Evolutionary conservation across 2,113 vertebrate genomes (phyloP).

Genomic region (Rallus limicola): DNA sequence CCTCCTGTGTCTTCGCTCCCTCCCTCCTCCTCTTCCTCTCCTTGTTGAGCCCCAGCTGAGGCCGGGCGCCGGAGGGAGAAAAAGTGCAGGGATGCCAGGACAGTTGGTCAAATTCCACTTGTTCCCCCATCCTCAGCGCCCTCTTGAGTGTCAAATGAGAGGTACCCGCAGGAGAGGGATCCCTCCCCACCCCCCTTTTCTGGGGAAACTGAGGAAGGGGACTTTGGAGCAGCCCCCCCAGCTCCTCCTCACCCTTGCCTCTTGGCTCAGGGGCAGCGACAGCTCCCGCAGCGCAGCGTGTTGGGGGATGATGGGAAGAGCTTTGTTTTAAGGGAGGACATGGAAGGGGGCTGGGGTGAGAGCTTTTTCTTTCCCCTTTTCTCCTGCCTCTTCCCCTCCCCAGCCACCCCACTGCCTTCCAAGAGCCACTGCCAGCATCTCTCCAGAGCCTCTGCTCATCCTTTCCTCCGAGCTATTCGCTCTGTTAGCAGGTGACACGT

Average conservation of each 20-base stretch:
- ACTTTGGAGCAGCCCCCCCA: neutral
- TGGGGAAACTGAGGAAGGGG: neutral
- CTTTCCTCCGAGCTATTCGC: neutral
- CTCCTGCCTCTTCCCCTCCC: neutral
- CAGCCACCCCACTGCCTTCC: neutral
- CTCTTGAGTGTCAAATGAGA: neutral
- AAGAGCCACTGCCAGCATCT: neutral
- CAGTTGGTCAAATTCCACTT: neutral
- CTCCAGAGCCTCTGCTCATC: neutral
- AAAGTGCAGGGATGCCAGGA: neutral
- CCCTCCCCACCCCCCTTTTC: neutral
- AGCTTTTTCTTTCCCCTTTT: neutral
- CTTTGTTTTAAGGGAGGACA: neutral
- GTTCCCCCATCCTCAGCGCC: neutral
- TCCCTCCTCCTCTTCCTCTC: neutral
- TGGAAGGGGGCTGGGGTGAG: neutral
- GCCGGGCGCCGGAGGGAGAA: neutral
- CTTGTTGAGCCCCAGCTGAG: neutral
- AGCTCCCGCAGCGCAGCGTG: rapidly evolving
- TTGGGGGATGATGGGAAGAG: neutral
- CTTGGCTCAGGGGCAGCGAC: neutral
- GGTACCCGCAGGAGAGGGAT: neutral
- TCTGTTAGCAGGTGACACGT: neutral
- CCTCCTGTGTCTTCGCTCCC: neutral
- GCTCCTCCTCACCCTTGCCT: neutral